Percentiles rank a stretch among this genome's conserved stretches.
Evolutionary conservation across 1,140 invertebrate genomes (phyloP).

Genomic region (Pomacea maculata): DNA sequence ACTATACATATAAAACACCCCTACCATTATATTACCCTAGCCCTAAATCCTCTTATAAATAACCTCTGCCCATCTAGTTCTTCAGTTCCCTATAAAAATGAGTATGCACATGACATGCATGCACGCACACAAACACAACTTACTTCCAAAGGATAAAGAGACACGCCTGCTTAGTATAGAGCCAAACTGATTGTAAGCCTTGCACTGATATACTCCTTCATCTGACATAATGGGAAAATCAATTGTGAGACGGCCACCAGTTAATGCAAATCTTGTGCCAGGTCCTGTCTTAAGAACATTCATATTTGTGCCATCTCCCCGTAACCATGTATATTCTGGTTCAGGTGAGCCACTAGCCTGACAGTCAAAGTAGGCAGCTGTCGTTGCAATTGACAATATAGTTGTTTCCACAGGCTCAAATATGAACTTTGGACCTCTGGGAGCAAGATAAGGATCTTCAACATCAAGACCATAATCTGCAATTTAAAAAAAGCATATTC

Average conservation of each 20-base stretch:
- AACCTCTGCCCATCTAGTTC: no score
- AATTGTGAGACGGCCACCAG: slow-evolving; percentile 43
- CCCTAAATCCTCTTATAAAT: no score
- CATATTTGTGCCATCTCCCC: slow-evolving; percentile 4
- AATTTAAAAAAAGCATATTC: not conserved
- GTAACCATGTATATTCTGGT: slow-evolving; percentile 39
- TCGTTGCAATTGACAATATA: slow-evolving; percentile 19
- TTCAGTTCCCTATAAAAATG: no score
- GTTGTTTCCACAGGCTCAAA: slow-evolving; percentile 38
- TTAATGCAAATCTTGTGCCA: slow-evolving; percentile 30
- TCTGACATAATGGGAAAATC: slow-evolving; percentile 29
- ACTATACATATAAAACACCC: no score
- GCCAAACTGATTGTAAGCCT: slow-evolving; percentile 37
- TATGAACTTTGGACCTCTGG: slow-evolving; percentile 42
- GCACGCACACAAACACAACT: not conserved
- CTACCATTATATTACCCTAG: no score
- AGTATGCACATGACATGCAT: not conserved
- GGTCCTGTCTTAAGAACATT: not conserved
- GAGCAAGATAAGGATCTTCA: slow-evolving; percentile 33
- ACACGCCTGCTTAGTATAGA: slow-evolving; percentile 34
- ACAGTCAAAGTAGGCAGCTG: slow-evolving; percentile 37
- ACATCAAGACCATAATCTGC: slow-evolving; percentile 44
- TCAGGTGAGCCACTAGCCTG: slow-evolving; percentile 37
- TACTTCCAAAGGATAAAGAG: slow-evolving; percentile 46
- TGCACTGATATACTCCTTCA: slow-evolving; percentile 40